These are phyloP conservation scores for Hylaeus anthracinus DNA, from an alignment of 1,140 invertebrate species.

Conservation along the genomic window DNA sequence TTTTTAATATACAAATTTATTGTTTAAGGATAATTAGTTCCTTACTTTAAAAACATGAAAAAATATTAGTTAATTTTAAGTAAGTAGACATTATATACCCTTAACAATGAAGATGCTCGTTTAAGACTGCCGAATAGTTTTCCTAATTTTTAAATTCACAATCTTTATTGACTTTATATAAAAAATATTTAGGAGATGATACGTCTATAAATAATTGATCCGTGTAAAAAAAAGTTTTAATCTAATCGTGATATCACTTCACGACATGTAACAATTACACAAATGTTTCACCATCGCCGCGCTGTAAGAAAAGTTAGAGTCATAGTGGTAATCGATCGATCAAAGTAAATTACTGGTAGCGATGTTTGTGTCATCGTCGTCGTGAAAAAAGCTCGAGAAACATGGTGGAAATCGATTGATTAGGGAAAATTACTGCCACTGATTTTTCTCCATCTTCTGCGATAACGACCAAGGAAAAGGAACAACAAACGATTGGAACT, in stretches of 20 bases:
- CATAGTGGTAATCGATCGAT: background rate
- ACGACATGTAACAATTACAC: background rate
- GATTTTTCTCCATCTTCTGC: slow-evolving; percentile 13
- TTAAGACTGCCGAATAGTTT: too few relatives aligned
- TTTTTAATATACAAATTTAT: too few relatives aligned
- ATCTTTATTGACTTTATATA: too few relatives aligned
- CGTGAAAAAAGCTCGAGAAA: background rate
- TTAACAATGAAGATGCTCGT: too few relatives aligned
- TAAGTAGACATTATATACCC: too few relatives aligned
- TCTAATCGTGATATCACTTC: background rate
- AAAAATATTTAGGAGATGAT: background rate
- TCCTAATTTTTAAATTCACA: too few relatives aligned
- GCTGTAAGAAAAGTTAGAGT: background rate
- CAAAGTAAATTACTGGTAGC: background rate
- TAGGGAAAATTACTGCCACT: background rate
- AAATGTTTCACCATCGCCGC: background rate
- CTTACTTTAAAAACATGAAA: too few relatives aligned
- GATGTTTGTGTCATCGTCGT: background rate
- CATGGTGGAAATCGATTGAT: background rate
- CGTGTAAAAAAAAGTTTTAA: background rate
- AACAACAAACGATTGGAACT: background rate
- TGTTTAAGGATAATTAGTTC: too few relatives aligned
- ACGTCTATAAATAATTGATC: background rate
- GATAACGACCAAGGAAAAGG: background rate
- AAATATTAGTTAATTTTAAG: too few relatives aligned